Evolutionary conservation across 64 coral and sea anemone species (phyloP), one percentile per base, ranked within the genome.

Genomic region (Acropora tenuis): DNA sequence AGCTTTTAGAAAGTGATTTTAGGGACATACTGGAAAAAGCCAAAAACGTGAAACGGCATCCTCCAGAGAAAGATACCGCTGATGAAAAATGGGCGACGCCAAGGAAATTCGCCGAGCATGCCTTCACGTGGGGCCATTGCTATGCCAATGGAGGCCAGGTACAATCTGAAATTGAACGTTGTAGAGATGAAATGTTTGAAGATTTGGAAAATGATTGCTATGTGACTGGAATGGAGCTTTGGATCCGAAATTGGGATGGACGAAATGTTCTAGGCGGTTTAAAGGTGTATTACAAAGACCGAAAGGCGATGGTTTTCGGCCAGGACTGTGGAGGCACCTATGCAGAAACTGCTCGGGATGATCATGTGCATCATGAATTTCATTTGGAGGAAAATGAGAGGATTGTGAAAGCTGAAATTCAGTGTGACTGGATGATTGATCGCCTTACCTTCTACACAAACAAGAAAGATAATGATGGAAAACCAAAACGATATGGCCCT

Each of bases 351-450:
- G 86, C 69, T 61, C 63, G 52, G 52, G 52, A 89, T 42, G 92
- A 93, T 19, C 44, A 80, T 4, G 78, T 74, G 59, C 67, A 76
- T 47, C 48, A 94, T 79, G 86, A 98, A 50, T 98, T 98, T 84
- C 75, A 80, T 69, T 74, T 98, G 45, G 85, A 66, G 9, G 10
- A 82, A 11, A 89, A 94, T 92, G 96, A 98, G 17, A 84, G 65
- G 76, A 98, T 98, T 77, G 52, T 90, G 7, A 85, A 89, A 95
- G 63, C 90, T 83, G 96, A 98, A 41, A 47, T 82, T 20, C 74
- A 86, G 18, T 88, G 68, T 92, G 96, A 93, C 15, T 98, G 90
- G 90, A 98, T 98, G 96, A 87, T 98, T 88, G 96, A 98, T 48
- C 48, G 87, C 1, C 81, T 98, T 0, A 87, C 74, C 67, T 98